phyloP scores from a whole-genome alignment of 2,797 vertebrate species.

The Epinephelus awoara region DNA sequence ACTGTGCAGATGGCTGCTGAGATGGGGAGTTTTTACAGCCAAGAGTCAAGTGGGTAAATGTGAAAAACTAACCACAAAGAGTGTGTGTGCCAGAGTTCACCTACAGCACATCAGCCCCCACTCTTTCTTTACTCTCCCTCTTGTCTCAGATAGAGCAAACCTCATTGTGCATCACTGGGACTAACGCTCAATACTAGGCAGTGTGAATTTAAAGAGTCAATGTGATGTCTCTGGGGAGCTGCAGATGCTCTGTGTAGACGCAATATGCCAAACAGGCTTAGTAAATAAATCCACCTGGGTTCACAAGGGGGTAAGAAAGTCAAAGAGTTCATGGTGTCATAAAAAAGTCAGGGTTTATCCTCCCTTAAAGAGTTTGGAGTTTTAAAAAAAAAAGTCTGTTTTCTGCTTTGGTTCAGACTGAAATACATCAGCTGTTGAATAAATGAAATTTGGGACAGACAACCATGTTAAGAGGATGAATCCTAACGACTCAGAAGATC shows the following conservation, averaged over 20 bases:
- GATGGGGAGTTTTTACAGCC: conserved; percentile 58
- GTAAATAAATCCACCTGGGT: conserved; percentile 11
- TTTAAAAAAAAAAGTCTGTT: neutral
- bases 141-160: conserved; percentile 25
- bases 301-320: neutral
- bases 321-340: conserved; percentile 14
- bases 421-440: neutral
- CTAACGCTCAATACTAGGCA: neutral
- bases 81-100: conserved; percentile 75
- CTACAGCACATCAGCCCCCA: conserved; percentile 39
- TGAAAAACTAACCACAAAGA: conserved; percentile 67
- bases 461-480: too few relatives aligned
- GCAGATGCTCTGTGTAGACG: conserved; percentile 23
- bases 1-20: conserved; percentile 63
- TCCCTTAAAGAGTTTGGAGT: neutral
- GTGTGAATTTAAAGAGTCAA: conserved; percentile 15
- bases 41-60: conserved; percentile 69
- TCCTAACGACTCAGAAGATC: neutral
- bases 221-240: neutral
- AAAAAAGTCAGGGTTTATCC: conserved; percentile 1
- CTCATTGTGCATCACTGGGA: neutral
- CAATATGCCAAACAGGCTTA: conserved; percentile 16
- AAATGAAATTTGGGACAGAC: neutral
- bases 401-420: neutral
- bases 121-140: conserved; percentile 16